Conservation (phyloP, 37 sponge, comb jelly and placozoan genomes). For the Lycopodina hypogea region DNA sequence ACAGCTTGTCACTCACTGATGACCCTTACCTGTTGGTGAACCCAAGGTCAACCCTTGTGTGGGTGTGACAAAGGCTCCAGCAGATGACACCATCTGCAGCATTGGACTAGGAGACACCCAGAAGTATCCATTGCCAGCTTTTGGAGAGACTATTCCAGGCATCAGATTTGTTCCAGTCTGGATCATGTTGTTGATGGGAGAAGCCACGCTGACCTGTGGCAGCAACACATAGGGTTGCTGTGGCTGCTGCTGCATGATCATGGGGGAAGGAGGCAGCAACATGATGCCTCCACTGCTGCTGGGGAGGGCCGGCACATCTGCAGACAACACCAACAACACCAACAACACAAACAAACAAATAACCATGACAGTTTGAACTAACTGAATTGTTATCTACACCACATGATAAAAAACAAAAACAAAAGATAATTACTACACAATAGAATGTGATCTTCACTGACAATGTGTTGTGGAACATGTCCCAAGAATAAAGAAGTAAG, state of each 20-base stretch:
- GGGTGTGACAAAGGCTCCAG: not conserved
- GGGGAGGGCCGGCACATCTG: not conserved
- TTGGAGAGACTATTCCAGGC: not conserved
- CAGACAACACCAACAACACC: slow-evolving; percentile 4
- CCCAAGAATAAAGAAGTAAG: too few relatives aligned
- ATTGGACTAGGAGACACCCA: slow-evolving; percentile 8
- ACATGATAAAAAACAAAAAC: too few relatives aligned
- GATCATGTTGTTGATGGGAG: not conserved
- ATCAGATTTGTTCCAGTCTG: not conserved
- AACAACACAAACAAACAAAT: slow-evolving; percentile 15
- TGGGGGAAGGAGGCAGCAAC: not conserved
- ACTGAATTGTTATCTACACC: not conserved
- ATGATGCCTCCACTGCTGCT: not conserved
- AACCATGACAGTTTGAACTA: not conserved
- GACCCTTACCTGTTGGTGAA: slow-evolving; percentile 1
- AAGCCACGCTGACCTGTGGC: not conserved
- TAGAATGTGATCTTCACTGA: too few relatives aligned
- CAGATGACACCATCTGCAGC: slow-evolving; percentile 2
- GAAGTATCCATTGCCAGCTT: slow-evolving; percentile 3
- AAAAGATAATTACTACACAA: too few relatives aligned
- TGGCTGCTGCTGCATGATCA: slow-evolving; percentile 20
- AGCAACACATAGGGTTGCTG: slow-evolving; percentile 6
- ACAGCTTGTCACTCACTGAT: too few relatives aligned
- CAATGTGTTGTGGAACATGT: too few relatives aligned
- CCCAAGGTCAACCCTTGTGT: too few relatives aligned